These are phyloP conservation scores for Hypomecis atomaria DNA, from an alignment of 2,888 invertebrate genomes.

Conservation along the genomic window DNA sequence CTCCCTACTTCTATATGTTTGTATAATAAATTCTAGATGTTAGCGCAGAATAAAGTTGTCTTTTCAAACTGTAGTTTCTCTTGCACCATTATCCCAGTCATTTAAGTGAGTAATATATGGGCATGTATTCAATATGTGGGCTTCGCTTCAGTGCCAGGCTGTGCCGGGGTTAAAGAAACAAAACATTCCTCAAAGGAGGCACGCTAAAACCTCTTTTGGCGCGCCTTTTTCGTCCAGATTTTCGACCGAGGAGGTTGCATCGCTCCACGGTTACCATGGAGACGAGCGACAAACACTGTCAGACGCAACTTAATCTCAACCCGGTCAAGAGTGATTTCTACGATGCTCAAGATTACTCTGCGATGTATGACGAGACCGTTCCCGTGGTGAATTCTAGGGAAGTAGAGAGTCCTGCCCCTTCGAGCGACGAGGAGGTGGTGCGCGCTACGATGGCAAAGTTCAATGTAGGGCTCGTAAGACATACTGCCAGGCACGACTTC, in stretches of 20 bases:
- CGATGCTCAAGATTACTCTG: slow-evolving; percentile 55
- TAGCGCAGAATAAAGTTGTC: slow-evolving; percentile 69
- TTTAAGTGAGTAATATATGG: slow-evolving; percentile 36
- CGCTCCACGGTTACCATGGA: slow-evolving; percentile 67
- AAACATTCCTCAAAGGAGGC: slow-evolving; percentile 35
- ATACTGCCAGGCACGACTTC: slow-evolving; percentile 75
- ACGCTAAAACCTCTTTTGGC: slow-evolving; percentile 26
- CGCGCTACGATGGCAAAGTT: slow-evolving; percentile 75
- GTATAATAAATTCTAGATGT: slow-evolving; percentile 53
- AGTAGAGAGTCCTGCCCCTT: slow-evolving; percentile 80
- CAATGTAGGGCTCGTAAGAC: slow-evolving; percentile 74
- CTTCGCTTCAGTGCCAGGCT: slow-evolving; percentile 40
- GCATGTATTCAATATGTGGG: slow-evolving; percentile 46
- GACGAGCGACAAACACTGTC: slow-evolving; percentile 79
- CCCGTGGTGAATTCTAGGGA: slow-evolving; percentile 84
- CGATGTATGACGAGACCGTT: slow-evolving; percentile 86
- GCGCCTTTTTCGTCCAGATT: slow-evolving; percentile 53
- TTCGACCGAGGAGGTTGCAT: slow-evolving; percentile 52
- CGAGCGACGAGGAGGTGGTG: slow-evolving; percentile 63
- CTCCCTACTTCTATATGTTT: slow-evolving; percentile 50
- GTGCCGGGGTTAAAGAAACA: slow-evolving; percentile 38
- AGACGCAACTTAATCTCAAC: slow-evolving; percentile 50
- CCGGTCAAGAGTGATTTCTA: slow-evolving; percentile 50
- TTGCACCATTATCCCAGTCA: slow-evolving; percentile 29
- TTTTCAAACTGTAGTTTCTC: slow-evolving; percentile 47